Conservation (phyloP, 2,113 vertebrate genomes). For the Phylloscopus trochiloides region DNA sequence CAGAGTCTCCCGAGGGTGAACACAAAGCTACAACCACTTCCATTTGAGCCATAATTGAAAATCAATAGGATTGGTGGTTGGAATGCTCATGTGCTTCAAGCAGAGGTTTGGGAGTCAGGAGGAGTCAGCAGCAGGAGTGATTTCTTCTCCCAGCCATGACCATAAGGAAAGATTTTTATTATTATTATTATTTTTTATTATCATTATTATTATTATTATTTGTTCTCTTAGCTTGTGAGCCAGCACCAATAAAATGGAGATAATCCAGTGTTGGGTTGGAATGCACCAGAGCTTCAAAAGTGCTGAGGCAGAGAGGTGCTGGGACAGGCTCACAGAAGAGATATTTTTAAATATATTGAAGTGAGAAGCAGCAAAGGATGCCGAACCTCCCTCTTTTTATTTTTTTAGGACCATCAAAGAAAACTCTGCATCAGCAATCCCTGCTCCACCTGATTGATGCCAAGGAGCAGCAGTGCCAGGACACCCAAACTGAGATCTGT, state of each 20-base stretch:
- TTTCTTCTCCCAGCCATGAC: not conserved
- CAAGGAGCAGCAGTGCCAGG: not conserved
- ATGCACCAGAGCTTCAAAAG: not conserved
- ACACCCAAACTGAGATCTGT: not conserved
- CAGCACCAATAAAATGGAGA: not conserved
- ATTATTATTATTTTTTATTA: too few species aligned
- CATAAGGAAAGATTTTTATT: not conserved
- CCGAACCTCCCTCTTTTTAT: not conserved
- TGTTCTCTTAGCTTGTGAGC: not conserved
- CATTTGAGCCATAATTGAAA: slow-evolving; percentile 59
- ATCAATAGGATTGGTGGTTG: slow-evolving; percentile 42
- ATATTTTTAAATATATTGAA: not conserved
- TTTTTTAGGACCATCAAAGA: not conserved
- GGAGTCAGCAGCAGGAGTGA: not conserved
- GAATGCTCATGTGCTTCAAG: not conserved
- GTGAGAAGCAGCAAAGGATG: not conserved
- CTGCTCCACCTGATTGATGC: not conserved
- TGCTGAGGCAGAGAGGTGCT: not conserved
- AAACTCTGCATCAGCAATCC: not conserved
- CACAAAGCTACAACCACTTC: slow-evolving; percentile 28
- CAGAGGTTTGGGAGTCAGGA: not conserved
- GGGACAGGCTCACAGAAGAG: not conserved
- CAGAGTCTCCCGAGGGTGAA: not conserved
- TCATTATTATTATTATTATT: too few species aligned
- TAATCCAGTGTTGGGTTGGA: not conserved